Percentiles rank a stretch among this genome's conserved stretches.
Conservation (phyloP, 2,888 invertebrate species). For the Nomada lathburiana region DNA sequence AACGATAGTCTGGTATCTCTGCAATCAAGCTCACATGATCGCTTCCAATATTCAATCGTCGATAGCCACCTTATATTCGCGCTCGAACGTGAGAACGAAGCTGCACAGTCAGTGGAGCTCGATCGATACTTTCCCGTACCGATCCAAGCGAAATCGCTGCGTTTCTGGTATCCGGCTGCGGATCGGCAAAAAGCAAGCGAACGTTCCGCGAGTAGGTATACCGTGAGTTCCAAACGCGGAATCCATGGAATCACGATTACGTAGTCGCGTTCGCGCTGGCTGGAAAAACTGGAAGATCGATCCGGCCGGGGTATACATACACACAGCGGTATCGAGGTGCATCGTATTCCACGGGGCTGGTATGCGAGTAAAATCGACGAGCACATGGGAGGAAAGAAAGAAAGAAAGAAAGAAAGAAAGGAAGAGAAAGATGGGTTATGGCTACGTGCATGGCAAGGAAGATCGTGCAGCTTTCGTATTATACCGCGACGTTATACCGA, state of each 20-base stretch:
- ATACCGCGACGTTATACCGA: constrained; percentile 37
- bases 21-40: not conserved
- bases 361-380: constrained; percentile 31
- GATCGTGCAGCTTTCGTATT: constrained; percentile 51
- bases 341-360: constrained; percentile 27
- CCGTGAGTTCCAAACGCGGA: constrained; percentile 17
- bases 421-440: constrained; percentile 12
- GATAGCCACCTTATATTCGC: not conserved
- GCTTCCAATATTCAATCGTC: not conserved
- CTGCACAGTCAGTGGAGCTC: not conserved
- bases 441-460: constrained; percentile 29
- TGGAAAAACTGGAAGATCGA: constrained; percentile 47
- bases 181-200: not conserved
- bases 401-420: not conserved
- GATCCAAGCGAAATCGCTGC: constrained; percentile 1
- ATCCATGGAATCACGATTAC: constrained; percentile 34
- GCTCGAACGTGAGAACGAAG: constrained; percentile 22
- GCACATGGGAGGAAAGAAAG: constrained; percentile 30
- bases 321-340: constrained; percentile 34
- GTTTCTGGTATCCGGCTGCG: not conserved
- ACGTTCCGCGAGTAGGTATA: not conserved
- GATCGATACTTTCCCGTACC: not conserved
- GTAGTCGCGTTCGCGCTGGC: not conserved
- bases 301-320: constrained; percentile 16
- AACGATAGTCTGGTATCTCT: constrained; percentile 6